Base-by-base conservation (phyloP, 1,140 invertebrate genomes). In the Saccostrea cuccullata region DNA sequence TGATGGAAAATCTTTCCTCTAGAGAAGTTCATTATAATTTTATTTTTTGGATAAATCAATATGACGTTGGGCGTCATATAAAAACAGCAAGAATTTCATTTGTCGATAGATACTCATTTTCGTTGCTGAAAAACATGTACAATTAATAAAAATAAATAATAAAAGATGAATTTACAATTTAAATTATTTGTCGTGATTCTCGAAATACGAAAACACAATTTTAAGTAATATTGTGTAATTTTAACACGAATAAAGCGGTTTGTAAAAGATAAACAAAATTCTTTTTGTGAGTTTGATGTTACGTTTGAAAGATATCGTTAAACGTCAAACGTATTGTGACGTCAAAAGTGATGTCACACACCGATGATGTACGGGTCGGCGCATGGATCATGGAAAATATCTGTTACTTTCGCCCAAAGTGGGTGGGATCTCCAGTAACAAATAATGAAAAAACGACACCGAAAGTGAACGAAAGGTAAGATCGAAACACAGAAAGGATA, bases 371-470 rank as follows among this genome's bases (percentile, higher is more conserved):
- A 73, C 70, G 23, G 23, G 23, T 26, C 23, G 5, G 5, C 47
- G 9, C 47, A 77, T 36, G 70, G 2, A 77, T 36, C 70, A 77
- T 77, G 70, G 70, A 77, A 26, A 77, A 77, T 30, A 77, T 77
- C 13, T 77, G 70, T 17, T 77, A 30, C 30, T 77, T 77, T 77
- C 70, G 70, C 30, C 70, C 70, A 8, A 77, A 77, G 26, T 77
- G 70, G 70, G 70, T 77, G 23, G 70, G 26, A 77, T 77, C 70
- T 77, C 70, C 70, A 15, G 13, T 17, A 17, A 30, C 70, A 77
- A 77, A 36, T 30, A 77, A 77, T 15, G 70, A 30, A 77, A 77
- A 12, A 15, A 30, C 15, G 36, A 36, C 70, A 15, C 70, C 26
- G 11, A 77, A 77, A 77, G 23, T 36, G 11, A 77, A 17, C 26